Evolutionary conservation across 2,113 vertebrate genomes (phyloP).

Genomic region (Apeltes quadracus): DNA sequence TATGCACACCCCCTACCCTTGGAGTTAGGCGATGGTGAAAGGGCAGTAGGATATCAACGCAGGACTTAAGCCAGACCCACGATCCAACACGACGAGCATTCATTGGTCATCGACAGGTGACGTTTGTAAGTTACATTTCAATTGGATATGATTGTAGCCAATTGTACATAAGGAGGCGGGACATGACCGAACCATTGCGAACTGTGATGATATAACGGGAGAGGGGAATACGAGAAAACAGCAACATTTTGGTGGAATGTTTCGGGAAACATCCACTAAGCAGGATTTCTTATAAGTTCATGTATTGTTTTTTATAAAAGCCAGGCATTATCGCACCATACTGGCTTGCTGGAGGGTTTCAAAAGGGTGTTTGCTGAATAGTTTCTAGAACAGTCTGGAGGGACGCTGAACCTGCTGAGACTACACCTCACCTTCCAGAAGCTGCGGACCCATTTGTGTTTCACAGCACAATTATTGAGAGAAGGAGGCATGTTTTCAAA

Average conservation of each 20-base stretch:
- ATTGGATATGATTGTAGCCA: constrained; percentile 56
- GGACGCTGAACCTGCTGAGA: constrained; percentile 18
- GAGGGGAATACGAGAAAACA: neutral
- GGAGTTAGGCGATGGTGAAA: constrained; percentile 71
- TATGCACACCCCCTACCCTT: constrained; percentile 84
- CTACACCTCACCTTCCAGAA: neutral
- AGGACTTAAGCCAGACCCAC: constrained; percentile 50
- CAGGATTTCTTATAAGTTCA: neutral
- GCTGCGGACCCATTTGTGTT: neutral
- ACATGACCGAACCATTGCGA: neutral
- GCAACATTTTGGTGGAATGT: neutral
- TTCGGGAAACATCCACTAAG: neutral
- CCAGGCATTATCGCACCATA: accelerated
- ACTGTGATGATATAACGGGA: neutral
- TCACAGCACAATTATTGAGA: constrained; percentile 12
- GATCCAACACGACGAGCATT: constrained; percentile 27
- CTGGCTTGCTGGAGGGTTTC: neutral
- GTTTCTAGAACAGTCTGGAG: constrained; percentile 63
- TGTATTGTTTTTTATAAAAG: neutral
- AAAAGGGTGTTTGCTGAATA: neutral
- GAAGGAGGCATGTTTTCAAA: constrained; percentile 27
- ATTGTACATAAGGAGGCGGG: constrained; percentile 12
- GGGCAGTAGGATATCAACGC: constrained; percentile 49
- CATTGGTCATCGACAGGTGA: constrained; percentile 58
- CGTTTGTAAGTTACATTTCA: accelerated